Conservation (phyloP, 2,888 invertebrate species). For the Brenthis hecate region DNA sequence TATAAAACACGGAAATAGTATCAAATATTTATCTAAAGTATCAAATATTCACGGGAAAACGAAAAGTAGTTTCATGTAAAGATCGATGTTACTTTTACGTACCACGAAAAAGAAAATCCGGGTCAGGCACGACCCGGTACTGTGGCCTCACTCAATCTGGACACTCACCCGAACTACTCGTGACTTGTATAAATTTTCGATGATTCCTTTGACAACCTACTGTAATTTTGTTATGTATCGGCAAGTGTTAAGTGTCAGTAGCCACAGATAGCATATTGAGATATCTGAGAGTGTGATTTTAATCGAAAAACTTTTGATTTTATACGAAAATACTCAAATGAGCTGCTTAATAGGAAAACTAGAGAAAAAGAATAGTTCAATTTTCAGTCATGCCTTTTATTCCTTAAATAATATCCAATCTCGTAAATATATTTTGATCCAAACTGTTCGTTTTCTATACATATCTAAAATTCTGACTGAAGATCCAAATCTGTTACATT, state of each 20-base stretch:
- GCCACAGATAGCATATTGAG: neutral
- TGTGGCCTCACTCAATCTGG: constrained; percentile 43
- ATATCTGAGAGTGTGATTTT: constrained; percentile 4
- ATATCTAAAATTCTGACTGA: too few relatives aligned
- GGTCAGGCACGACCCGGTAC: constrained; percentile 39
- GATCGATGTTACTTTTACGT: constrained; percentile 2
- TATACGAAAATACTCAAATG: neutral
- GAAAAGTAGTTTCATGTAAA: neutral
- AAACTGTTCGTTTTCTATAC: too few relatives aligned
- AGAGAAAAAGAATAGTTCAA: too few relatives aligned
- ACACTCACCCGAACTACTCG: constrained; percentile 26
- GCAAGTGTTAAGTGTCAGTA: too few relatives aligned
- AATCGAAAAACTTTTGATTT: constrained; percentile 8
- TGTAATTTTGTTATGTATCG: too few relatives aligned
- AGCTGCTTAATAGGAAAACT: too few relatives aligned
- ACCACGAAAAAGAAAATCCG: constrained; percentile 32
- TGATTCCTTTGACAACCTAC: neutral
- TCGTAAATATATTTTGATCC: too few relatives aligned
- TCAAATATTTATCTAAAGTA: too few relatives aligned
- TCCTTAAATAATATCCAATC: too few relatives aligned
- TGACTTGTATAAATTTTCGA: neutral
- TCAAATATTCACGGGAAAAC: neutral
- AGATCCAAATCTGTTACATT: too few relatives aligned
- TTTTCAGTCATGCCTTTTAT: too few relatives aligned
- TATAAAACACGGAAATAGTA: too few relatives aligned